Evolutionary conservation across 2,113 vertebrate species (phyloP), one percentile per base, ranked within the genome.

Genomic region (Ophthalmolycus amberensis): DNA sequence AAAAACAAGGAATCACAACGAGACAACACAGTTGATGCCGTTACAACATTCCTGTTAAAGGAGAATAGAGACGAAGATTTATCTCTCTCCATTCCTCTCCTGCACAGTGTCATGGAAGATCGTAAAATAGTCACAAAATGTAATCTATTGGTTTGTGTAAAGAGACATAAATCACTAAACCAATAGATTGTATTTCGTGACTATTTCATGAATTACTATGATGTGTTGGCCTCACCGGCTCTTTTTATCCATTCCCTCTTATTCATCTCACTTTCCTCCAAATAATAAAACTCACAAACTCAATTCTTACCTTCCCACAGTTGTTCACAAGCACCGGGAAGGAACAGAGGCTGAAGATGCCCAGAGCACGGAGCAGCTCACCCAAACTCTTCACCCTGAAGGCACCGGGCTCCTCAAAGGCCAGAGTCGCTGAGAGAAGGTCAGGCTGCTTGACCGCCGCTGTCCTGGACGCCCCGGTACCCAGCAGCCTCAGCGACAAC

Each of bases 321-420:
- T 95, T 88, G 88, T 94, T 94, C 20, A 96, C 94, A 84, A 97
- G 87, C 20, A 85, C 20, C 3, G 96, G 94, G 63, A 95, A 87
- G 18, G 96, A 96, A 84, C 96, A 96, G 68, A 96, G 83, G 9
- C 50, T 78, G 74, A 96, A 96, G 60, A 96, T 81, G 0, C 90
- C 85, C 74, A 97, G 92, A 1, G 95, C 95, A 6, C 96, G 92
- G 6, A 93, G 52, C 27, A 97, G 90, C 85, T 97, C 96, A 18
- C 89, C 77, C 27, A 73, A 25, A 22, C 92, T 95, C 91, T 96
- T 97, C 25, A 93, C 93, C 66, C 80, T 90, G 80, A 97, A 96
- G 2, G 94, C 95, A 0, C 82, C 75, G 56, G 96, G 94, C 58
- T 96, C 95, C 63, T 95, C 91, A 50, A 97, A 96, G 66, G 74